Base-by-base conservation (phyloP, 2,797 vertebrate species). In the Antennarius maculatus region DNA sequence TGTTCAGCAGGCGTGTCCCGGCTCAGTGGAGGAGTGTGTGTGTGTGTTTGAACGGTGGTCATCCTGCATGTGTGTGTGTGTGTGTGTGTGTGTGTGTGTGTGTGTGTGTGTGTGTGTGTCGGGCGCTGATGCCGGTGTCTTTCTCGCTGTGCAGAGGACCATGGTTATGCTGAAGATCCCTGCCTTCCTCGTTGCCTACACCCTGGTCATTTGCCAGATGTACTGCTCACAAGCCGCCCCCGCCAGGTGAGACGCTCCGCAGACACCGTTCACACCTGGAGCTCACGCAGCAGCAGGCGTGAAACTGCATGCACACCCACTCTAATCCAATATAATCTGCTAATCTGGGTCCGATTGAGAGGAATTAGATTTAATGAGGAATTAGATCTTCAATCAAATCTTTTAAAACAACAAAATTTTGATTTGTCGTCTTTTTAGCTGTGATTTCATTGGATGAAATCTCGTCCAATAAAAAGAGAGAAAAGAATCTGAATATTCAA, bases 111-210 rank as follows among this genome's bases (percentile, higher is more conserved):
- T 64, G 54, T 54, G 51, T 51, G n/a, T 8, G 48, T 45, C 1
- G 39, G 66, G 47, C 66, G 67, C 79, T 89, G 77, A 87, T 14
- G 54, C 6, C 12, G 29, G 50, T 86, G 61, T 82, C 46, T 84
- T 54, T 88, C 58, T 77, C 43, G 64, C 77, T 56, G 79, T 66
- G 54, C 83, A 94, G 92, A 90, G 90, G 88, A 90, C 88, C 90
- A 99, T 98, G 97, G 94, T 95, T 80, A 92, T 96, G 91, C 85
- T 95, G 94, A 98, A 96, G 93, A 94, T 97, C 89, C 97, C 95
- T 29, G 93, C 94, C 61, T 90, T 97, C 83, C 93, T 99, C 70
- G 92, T 95, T 86, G 92, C 96, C 91, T 96, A 95, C 87, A 88
- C 96, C 85, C 93, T 98, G 94, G 93, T 97, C 79, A 92, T 96